Percentiles rank a stretch among this genome's conserved stretches.
Conservation (phyloP, 2,888 invertebrate species). For the Didymodactylos carnosus region DNA sequence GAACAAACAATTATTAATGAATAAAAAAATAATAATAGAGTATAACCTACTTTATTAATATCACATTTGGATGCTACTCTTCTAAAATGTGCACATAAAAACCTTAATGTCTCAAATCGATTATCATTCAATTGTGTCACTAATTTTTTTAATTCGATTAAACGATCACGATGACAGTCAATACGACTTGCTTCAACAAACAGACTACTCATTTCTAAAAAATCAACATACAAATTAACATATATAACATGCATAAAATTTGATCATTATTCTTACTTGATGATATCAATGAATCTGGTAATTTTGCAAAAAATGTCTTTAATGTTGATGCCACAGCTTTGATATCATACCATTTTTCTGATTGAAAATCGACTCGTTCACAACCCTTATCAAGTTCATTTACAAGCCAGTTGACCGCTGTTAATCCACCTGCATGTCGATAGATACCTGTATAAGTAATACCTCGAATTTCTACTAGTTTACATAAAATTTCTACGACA, state of each 20-base stretch:
- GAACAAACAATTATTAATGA: background rate
- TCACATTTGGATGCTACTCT: constrained; percentile 53
- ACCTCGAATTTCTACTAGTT: constrained; percentile 2
- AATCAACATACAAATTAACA: background rate
- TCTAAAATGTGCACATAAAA: constrained; percentile 67
- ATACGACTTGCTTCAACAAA: constrained; percentile 83
- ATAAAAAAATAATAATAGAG: too few species aligned
- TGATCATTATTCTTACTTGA: background rate
- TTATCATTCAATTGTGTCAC: constrained; percentile 58
- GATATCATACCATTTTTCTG: constrained; percentile 11
- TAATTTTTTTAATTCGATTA: constrained; percentile 57
- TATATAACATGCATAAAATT: constrained; percentile 52
- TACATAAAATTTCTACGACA: constrained; percentile 5
- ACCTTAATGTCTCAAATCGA: constrained; percentile 76
- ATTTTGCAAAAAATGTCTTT: constrained; percentile 9
- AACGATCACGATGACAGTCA: constrained; percentile 50
- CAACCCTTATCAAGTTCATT: constrained; percentile 2
- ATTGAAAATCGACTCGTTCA: constrained; percentile 3
- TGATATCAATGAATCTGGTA: constrained; percentile 9
- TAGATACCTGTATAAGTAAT: constrained; percentile 6
- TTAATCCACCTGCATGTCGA: constrained; percentile 7
- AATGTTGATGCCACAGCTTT: constrained; percentile 9
- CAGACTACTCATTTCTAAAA: constrained; percentile 38
- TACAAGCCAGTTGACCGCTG: background rate
- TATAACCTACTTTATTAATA: constrained; percentile 49